These are phyloP conservation scores for Coluber constrictor DNA, from an alignment of 2,797 vertebrate genomes.

Conservation along the genomic window DNA sequence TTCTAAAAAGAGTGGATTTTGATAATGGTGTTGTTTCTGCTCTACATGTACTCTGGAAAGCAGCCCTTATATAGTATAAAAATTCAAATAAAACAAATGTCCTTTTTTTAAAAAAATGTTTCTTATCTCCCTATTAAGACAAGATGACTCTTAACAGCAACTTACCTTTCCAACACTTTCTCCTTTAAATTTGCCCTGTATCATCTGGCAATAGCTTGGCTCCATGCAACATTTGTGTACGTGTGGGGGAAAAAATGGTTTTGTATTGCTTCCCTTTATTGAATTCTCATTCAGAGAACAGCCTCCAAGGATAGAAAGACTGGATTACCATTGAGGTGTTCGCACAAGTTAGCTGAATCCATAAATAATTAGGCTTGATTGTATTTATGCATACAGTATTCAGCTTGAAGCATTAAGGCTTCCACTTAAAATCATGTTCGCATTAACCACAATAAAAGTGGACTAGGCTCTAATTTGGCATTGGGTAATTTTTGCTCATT, in stretches of 20 bases:
- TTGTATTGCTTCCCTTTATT: background rate
- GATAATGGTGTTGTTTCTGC: background rate
- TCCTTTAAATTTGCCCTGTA: background rate
- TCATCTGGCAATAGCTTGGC: background rate
- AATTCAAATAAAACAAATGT: background rate
- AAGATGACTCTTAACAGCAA: background rate
- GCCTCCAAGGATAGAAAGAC: background rate
- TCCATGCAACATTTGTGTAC: background rate
- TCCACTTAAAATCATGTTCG: constrained; percentile 4
- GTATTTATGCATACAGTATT: constrained; percentile 19
- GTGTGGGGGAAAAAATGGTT: background rate
- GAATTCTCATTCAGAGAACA: background rate
- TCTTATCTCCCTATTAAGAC: background rate
- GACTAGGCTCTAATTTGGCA: background rate
- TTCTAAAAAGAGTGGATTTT: background rate
- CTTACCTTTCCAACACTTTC: background rate
- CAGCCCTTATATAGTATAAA: background rate
- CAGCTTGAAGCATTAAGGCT: background rate
- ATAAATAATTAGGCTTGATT: constrained; percentile 21
- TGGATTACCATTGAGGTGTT: constrained; percentile 4
- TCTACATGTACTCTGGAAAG: background rate
- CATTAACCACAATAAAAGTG: constrained; percentile 8
- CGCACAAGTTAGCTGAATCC: constrained; percentile 1
- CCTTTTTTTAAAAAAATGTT: background rate
- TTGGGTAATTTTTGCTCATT: constrained; percentile 12